Evolutionary conservation across 2,797 vertebrate genomes (phyloP).

Genomic region (Chloroceryle amazona): DNA sequence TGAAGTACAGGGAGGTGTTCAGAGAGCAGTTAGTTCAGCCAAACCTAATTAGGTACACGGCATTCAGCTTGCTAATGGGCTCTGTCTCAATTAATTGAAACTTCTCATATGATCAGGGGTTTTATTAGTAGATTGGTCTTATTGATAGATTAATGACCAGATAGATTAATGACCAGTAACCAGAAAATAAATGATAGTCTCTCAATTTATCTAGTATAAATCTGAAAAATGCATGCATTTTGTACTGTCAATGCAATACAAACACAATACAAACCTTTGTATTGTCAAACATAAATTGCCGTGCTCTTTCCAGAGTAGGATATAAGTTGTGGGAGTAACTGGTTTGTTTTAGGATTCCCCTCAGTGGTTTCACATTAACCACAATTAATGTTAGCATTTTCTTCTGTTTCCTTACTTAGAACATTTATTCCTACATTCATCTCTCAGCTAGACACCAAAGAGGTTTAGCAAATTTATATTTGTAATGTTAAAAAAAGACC

Average conservation of each 20-base stretch:
- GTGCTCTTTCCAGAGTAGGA: neutral
- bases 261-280: neutral
- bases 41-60: neutral
- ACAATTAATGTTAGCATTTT: neutral
- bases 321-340: neutral
- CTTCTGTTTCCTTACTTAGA: neutral
- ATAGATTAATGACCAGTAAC: neutral
- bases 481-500: neutral
- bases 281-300: neutral
- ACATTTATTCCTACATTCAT: neutral
- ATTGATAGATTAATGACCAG: no score
- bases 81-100: neutral
- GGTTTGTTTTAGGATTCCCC: neutral
- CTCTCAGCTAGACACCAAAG: neutral
- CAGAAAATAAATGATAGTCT: neutral
- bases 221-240: neutral
- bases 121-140: neutral
- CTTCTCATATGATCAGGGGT: neutral
- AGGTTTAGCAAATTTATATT: neutral
- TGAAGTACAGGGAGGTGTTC: neutral
- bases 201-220: neutral
- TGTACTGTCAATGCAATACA: no score
- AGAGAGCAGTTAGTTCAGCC: neutral
- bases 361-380: neutral
- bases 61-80: neutral